These are phyloP conservation scores for Cynopterus sphinx DNA, from an alignment of 2,797 vertebrate genomes.

Conservation along the genomic window DNA sequence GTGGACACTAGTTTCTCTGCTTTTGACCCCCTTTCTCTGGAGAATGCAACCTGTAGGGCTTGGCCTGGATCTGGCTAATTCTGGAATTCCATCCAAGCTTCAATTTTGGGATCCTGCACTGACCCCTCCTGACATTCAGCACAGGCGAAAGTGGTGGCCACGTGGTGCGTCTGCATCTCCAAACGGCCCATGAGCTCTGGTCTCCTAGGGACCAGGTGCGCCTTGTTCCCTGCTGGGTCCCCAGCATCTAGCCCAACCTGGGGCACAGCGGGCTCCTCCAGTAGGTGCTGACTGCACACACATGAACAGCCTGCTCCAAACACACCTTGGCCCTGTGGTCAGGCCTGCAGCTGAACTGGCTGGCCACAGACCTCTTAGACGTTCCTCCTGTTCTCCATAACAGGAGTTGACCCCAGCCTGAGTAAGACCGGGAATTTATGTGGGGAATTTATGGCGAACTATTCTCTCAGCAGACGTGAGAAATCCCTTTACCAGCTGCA, in stretches of 20 bases:
- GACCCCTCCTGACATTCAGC: background rate
- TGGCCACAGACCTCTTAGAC: background rate
- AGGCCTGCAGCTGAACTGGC: background rate
- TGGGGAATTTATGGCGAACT: no score
- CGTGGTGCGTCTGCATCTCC: background rate
- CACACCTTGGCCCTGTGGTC: background rate
- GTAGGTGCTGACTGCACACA: background rate
- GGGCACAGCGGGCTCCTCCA: background rate
- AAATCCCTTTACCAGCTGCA: background rate
- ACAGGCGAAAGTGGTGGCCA: accelerated
- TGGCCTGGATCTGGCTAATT: background rate
- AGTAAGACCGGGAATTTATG: background rate
- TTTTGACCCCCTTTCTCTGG: background rate
- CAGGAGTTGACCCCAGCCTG: background rate
- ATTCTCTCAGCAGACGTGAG: background rate
- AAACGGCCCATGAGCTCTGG: background rate
- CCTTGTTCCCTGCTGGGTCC: background rate
- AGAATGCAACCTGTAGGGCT: background rate
- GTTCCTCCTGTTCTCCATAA: background rate
- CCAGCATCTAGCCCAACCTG: background rate
- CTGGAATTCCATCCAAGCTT: background rate
- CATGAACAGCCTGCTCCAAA: background rate
- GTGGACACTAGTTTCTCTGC: background rate
- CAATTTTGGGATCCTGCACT: background rate
- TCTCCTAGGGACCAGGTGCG: accelerated